These are phyloP conservation scores for Lutra lutra DNA, from an alignment of 2,797 vertebrate genomes.

Conservation along the genomic window DNA sequence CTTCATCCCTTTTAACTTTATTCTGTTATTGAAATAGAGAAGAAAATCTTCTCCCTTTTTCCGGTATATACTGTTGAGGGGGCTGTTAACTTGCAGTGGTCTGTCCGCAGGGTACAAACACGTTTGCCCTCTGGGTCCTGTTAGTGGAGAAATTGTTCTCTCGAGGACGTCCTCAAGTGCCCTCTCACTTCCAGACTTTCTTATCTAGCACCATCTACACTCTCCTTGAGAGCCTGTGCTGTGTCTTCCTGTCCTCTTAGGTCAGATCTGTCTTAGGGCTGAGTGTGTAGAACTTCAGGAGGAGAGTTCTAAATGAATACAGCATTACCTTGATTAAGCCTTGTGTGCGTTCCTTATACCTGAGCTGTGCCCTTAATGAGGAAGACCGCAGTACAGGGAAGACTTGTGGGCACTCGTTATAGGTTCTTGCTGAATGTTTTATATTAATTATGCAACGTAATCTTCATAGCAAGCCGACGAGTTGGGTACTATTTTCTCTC, in stretches of 20 bases:
- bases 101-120: rapidly evolving
- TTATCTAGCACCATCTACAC: too few species aligned
- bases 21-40: not conserved
- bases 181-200: not conserved
- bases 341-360: too few species aligned
- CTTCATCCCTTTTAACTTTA: not conserved
- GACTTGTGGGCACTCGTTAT: not conserved
- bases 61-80: rapidly evolving
- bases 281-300: not conserved
- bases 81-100: rapidly evolving
- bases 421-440: not conserved
- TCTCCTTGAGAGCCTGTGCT: not conserved
- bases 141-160: not conserved
- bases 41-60: not conserved
- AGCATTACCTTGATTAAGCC: rapidly evolving
- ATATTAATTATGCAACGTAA: too few species aligned
- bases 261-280: not conserved
- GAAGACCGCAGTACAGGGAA: rapidly evolving
- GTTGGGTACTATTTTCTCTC: not conserved
- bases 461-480: not conserved
- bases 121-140: not conserved
- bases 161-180: not conserved
- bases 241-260: not conserved
- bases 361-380: not conserved
- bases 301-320: not conserved